Percentiles rank a stretch among this genome's conserved stretches.
Conservation (phyloP, 30 jellyfish, hydroid and myxozoan species). For the Chrysaora quinquecirrha region DNA sequence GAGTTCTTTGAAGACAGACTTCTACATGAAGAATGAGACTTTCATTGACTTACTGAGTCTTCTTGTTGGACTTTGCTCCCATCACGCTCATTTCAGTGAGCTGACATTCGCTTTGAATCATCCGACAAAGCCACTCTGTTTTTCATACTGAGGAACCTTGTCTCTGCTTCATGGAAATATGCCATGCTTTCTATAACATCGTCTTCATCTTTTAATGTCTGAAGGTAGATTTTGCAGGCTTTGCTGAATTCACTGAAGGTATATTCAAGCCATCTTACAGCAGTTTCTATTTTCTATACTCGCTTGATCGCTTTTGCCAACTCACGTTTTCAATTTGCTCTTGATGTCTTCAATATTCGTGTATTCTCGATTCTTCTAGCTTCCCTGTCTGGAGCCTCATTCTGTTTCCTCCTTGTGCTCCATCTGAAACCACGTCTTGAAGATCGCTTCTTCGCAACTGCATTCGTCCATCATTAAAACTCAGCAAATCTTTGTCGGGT, state of each 20-base stretch:
- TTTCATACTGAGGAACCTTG: conserved; percentile 14
- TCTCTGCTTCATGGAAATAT: conserved; percentile 23
- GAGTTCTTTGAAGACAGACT: no score
- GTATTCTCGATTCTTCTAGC: conserved; percentile 6
- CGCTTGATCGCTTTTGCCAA: conserved; percentile 29
- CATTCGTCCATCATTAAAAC: conserved; percentile 15
- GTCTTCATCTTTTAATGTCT: conserved; percentile 24
- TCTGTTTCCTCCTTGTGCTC: background rate
- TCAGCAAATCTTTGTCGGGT: conserved; percentile 14
- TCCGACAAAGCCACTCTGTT: conserved; percentile 36
- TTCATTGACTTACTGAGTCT: conserved; percentile 26
- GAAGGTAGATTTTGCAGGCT: conserved; percentile 6
- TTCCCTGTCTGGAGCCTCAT: conserved; percentile 9
- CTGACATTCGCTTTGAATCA: background rate
- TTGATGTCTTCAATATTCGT: background rate
- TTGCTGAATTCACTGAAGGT: conserved; percentile 13
- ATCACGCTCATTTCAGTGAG: background rate
- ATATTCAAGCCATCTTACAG: conserved; percentile 11
- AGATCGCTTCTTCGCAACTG: conserved; percentile 6
- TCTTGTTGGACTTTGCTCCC: conserved; percentile 16
- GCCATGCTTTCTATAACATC: conserved; percentile 17
- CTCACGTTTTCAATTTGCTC: conserved; percentile 17
- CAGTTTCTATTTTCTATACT: conserved; percentile 8
- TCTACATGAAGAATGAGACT: conserved; percentile 32
- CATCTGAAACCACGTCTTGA: conserved; percentile 8